Conservation (phyloP, 2,797 vertebrate genomes). For the Tachyglossus aculeatus region DNA sequence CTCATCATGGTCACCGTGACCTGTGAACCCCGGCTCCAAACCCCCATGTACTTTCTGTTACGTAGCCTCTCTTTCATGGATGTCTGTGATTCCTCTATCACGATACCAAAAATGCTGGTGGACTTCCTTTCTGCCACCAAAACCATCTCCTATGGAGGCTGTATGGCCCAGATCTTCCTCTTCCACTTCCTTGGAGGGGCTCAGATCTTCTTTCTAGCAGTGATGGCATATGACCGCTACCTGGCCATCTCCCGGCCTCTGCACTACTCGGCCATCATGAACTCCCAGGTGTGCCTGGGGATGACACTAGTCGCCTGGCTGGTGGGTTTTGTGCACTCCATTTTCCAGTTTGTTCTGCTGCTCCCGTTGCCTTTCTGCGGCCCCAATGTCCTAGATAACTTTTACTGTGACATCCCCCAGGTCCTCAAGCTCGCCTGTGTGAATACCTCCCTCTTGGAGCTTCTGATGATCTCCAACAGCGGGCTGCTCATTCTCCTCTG, state of each 20-base stretch:
- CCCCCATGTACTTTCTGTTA: conserved; percentile 52
- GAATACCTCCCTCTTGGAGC: conserved; percentile 14
- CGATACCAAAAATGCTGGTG: conserved; percentile 37
- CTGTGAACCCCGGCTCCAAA: conserved; percentile 17
- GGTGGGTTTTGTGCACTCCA: conserved; percentile 44
- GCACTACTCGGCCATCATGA: conserved; percentile 46
- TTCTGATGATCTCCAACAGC: conserved; percentile 54
- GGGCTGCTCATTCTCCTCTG: conserved; percentile 44
- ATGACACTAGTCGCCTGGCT: conserved; percentile 26
- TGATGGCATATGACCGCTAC: conserved; percentile 59
- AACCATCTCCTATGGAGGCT: conserved; percentile 45
- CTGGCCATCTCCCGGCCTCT: conserved; percentile 42
- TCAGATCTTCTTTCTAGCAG: conserved; percentile 48
- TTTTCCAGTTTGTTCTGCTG: conserved; percentile 36
- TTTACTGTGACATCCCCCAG: conserved; percentile 51
- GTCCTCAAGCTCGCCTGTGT: conserved; percentile 47
- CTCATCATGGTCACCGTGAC: conserved; percentile 33
- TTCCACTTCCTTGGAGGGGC: conserved; percentile 52
- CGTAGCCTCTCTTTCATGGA: conserved; percentile 36
- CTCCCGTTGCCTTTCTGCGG: conserved; percentile 50
- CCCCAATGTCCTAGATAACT: conserved; percentile 45
- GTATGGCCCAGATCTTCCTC: conserved; percentile 56
- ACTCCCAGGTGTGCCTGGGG: background rate
- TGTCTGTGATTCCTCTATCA: conserved; percentile 51
- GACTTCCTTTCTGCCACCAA: conserved; percentile 37